These are phyloP conservation scores for Drosophila prosaltans DNA, from an alignment of 1,140 invertebrate genomes.

Conservation along the genomic window DNA sequence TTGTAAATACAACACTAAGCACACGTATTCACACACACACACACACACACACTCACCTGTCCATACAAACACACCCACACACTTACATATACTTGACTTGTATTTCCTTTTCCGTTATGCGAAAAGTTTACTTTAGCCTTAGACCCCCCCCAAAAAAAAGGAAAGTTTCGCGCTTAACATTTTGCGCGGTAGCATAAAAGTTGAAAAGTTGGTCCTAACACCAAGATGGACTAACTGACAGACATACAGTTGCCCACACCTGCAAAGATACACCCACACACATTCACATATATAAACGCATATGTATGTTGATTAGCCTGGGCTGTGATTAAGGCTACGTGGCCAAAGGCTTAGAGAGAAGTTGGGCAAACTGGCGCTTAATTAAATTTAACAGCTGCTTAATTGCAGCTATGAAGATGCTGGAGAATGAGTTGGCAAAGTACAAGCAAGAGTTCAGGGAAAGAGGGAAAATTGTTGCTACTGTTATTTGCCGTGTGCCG, in stretches of 20 bases:
- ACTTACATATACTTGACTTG: conserved; percentile 68
- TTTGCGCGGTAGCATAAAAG: conserved; percentile 63
- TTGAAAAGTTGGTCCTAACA: conserved; percentile 67
- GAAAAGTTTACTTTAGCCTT: conserved; percentile 65
- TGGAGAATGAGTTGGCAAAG: background rate
- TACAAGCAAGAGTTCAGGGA: background rate
- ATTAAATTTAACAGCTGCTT: conserved; percentile 81
- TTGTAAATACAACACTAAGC: conserved; percentile 25
- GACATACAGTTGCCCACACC: conserved; percentile 33
- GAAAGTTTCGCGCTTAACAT: conserved; percentile 73
- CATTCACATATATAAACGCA: conserved; percentile 32
- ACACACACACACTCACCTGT: conserved; percentile 60
- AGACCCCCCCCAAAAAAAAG: conserved; percentile 40
- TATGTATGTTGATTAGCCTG: conserved; percentile 65
- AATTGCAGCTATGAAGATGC: conserved; percentile 57
- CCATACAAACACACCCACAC: conserved; percentile 11
- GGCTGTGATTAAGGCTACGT: conserved; percentile 65
- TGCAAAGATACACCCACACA: conserved; percentile 30
- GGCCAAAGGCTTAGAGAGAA: conserved; percentile 60
- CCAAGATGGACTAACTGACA: conserved; percentile 45
- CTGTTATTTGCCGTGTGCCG: conserved; percentile 1
- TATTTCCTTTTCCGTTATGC: conserved; percentile 80
- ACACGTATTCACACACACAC: conserved; percentile 31
- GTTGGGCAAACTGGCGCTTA: conserved; percentile 57
- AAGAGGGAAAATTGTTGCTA: conserved; percentile 18